Evolutionary conservation across 1,140 invertebrate species (phyloP).

Genomic region (Eubasilissa regina): DNA sequence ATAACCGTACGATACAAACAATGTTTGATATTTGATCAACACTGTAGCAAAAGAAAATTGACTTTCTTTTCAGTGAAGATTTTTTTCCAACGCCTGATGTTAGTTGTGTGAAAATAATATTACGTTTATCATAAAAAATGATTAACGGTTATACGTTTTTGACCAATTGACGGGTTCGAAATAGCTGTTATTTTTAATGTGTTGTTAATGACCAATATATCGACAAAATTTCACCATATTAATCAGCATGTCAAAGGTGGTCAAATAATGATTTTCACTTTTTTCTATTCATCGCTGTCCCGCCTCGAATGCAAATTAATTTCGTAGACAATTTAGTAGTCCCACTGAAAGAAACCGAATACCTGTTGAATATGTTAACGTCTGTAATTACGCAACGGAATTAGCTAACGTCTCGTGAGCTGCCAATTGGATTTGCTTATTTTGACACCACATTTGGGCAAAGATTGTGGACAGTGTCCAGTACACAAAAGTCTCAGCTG

Average conservation of each 20-base stretch:
- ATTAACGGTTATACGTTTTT: neutral
- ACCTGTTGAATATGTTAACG: conserved; percentile 44
- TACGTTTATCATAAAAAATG: neutral
- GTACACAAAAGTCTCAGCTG: neutral
- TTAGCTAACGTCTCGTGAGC: conserved; percentile 56
- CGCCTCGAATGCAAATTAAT: conserved; percentile 30
- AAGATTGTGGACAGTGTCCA: conserved; percentile 39
- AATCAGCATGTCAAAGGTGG: conserved; percentile 17
- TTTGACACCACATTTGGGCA: conserved; percentile 33
- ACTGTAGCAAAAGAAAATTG: no score
- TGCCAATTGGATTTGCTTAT: conserved; percentile 29
- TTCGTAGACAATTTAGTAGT: neutral
- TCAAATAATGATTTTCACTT: conserved; percentile 31
- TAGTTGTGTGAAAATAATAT: no score
- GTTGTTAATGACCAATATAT: neutral
- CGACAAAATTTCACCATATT: conserved; percentile 23
- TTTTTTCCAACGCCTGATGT: no score
- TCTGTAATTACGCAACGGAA: conserved; percentile 43
- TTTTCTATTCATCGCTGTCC: conserved; percentile 28
- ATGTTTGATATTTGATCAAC: no score
- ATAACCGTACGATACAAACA: no score
- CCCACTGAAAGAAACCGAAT: conserved; percentile 28
- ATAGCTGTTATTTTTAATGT: neutral
- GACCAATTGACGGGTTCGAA: neutral
- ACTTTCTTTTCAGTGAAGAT: no score